phyloP scores from a whole-genome alignment of 2,888 invertebrate genomes.

The Celastrina argiolus region DNA sequence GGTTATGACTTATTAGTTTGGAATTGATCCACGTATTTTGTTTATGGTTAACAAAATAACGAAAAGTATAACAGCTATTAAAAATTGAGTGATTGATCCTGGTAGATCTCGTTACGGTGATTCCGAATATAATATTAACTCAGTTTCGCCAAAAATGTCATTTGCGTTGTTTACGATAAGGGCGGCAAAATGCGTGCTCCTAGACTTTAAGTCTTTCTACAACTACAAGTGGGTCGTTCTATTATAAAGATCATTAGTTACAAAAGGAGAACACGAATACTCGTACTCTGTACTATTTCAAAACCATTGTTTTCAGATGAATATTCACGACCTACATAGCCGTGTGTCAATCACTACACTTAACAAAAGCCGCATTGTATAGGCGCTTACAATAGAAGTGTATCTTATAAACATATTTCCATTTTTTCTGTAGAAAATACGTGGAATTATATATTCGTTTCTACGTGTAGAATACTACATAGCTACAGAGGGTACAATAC shows the following conservation, averaged over 20 bases:
- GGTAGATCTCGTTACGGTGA: no score
- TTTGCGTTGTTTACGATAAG: no score
- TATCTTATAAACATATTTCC: conserved; percentile 3
- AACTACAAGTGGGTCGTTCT: neutral
- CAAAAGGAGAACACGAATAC: neutral
- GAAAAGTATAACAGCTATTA: no score
- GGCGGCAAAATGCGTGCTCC: no score
- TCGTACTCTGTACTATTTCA: conserved; percentile 10
- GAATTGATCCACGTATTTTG: no score
- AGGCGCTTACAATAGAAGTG: neutral
- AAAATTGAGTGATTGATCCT: no score
- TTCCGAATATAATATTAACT: no score
- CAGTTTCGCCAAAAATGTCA: no score
- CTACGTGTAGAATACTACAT: neutral
- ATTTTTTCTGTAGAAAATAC: neutral
- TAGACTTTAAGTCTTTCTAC: neutral
- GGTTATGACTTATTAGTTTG: no score
- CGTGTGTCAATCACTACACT: conserved; percentile 27
- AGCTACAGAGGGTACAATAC: neutral
- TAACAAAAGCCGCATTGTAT: conserved; percentile 16
- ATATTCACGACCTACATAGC: conserved; percentile 40
- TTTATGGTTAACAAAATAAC: no score
- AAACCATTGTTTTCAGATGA: conserved; percentile 26
- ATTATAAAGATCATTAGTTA: neutral
- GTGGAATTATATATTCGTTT: neutral